These are phyloP conservation scores for Noctilio leporinus DNA, from an alignment of 2,113 vertebrate species.

Conservation along the genomic window DNA sequence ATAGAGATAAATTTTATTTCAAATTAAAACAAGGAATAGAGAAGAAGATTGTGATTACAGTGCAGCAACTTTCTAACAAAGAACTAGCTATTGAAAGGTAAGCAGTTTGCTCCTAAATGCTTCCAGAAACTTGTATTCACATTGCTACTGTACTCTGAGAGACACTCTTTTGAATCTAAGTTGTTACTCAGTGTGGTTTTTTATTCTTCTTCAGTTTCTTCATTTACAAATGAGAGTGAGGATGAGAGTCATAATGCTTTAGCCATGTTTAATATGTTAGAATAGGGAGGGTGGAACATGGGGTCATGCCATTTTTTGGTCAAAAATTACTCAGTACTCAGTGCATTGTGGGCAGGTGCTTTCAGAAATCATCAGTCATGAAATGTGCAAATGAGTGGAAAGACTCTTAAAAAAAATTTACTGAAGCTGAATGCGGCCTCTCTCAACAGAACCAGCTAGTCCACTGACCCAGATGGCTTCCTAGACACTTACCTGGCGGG, in stretches of 20 bases:
- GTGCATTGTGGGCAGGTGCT: too few species aligned
- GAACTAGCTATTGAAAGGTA: conserved; percentile 96
- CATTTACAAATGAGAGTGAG: neutral
- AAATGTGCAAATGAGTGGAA: too few species aligned
- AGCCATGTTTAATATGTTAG: neutral
- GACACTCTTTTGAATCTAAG: neutral
- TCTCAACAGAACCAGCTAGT: too few species aligned
- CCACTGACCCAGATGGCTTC: too few species aligned
- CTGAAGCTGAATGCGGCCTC: too few species aligned
- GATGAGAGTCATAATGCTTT: neutral
- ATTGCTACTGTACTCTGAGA: neutral
- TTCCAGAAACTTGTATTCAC: neutral
- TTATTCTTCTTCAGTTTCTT: neutral
- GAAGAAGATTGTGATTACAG: conserved; percentile 94
- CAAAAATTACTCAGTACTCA: too few species aligned
- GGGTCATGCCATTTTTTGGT: too few species aligned
- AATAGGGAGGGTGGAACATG: too few species aligned
- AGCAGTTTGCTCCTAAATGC: conserved; percentile 38
- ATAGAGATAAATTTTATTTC: conserved; percentile 97
- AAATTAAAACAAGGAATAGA: conserved; percentile 94
- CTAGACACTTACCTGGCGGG: too few species aligned
- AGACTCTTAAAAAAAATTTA: too few species aligned
- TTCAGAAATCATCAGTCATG: too few species aligned
- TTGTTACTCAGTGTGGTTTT: neutral
- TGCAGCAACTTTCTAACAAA: conserved; percentile 95